phyloP scores from a whole-genome alignment of 2,888 invertebrate genomes.

The Byasa hedistus region DNA sequence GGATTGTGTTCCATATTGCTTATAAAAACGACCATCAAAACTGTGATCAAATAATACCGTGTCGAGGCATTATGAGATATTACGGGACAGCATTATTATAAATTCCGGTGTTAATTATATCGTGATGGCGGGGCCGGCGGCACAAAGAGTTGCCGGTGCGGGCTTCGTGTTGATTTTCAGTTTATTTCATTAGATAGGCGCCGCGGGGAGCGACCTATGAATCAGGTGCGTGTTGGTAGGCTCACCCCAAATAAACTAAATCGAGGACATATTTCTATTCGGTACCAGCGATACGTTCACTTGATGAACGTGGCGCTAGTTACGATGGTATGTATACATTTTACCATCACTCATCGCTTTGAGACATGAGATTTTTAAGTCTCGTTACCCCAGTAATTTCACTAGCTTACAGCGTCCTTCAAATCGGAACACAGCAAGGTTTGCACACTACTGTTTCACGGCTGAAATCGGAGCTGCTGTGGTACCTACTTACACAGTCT shows the following conservation, averaged over 20 bases:
- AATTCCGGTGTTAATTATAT: conserved; percentile 74
- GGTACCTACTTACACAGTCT: too few relatives aligned
- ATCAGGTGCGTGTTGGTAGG: conserved; percentile 43
- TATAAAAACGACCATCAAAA: conserved; percentile 39
- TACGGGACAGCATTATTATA: conserved; percentile 54
- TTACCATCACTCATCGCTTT: too few relatives aligned
- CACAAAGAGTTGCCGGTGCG: conserved; percentile 44
- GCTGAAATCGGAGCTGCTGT: too few relatives aligned
- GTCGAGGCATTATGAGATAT: conserved; percentile 55
- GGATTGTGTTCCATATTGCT: conserved; percentile 32
- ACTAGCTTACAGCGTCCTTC: too few relatives aligned
- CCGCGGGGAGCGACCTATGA: conserved; percentile 68
- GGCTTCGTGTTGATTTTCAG: conserved; percentile 76
- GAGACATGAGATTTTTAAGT: too few relatives aligned
- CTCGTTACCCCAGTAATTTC: too few relatives aligned
- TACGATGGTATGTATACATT: too few relatives aligned
- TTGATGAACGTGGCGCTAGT: too few relatives aligned
- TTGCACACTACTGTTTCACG: too few relatives aligned
- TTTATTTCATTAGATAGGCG: conserved; percentile 79
- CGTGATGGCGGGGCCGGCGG: conserved; percentile 51
- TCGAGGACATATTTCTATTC: not conserved
- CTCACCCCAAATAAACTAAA: conserved; percentile 36
- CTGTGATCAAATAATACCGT: conserved; percentile 53
- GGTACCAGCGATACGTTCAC: not conserved
- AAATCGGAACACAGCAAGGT: too few relatives aligned